Base-by-base conservation (phyloP, 2,888 invertebrate species). In the Chrysolina americana region DNA sequence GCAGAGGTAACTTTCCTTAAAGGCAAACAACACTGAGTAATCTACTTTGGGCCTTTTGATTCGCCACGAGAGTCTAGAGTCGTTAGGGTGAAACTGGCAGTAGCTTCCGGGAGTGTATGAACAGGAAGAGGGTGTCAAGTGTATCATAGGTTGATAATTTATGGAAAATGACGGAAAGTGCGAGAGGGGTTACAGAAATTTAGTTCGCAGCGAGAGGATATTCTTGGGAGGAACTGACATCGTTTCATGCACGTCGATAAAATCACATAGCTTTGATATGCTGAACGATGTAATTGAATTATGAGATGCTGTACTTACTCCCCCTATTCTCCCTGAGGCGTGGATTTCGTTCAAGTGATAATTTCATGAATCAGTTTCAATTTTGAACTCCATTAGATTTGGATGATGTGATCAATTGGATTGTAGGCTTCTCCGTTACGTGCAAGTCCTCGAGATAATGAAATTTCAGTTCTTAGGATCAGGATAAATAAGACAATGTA, bases 21-120 rank as follows among this genome's bases (percentile, higher is more conserved):
- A 68, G 68, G 68, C 59, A 68, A 68, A 41, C 59, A 59, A 53
- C 50, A 59, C n/a, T 44, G 68, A 68, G 59, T 68, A 68, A 68
- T 68, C 44, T 48, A 59, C 6, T 59, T 44, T 28, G 59, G 56
- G 41, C 59, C 41, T 68, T 50, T 68, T 59, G 28, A 59, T 59
- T 59, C 59, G 59, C 36, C 59, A 28, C n/a, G 23, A 59, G 59
- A 36, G 28, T 56, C 59, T 59, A 10, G 59, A n/a, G n/a, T 59
- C 59, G 59, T 59, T 59, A 59, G 36, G 36, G 17, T 59, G 59
- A 59, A 59, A 15, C 59, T 59, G n/a, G 36, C 59, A 36, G 59
- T 59, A 59, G 59, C 59, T 36, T 23, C 47, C 47, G 65, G 28
- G 28, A 41, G 21, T 15, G 44, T 65, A 44, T 44, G 47, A 65